Evolutionary conservation across 2,113 vertebrate species (phyloP), one percentile per base, ranked within the genome.

Genomic region (Tricholaema leucomelas): DNA sequence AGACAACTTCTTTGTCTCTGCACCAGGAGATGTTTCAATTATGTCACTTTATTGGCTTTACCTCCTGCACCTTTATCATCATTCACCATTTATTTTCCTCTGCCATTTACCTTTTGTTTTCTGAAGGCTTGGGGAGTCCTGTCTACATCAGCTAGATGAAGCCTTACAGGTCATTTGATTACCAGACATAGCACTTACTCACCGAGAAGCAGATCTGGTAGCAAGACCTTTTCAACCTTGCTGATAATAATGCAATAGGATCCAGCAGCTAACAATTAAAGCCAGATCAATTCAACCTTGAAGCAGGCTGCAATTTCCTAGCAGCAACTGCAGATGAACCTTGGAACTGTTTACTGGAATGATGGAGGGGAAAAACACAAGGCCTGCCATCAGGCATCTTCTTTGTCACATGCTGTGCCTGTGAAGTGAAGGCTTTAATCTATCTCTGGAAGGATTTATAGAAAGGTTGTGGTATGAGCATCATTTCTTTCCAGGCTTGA

Each of bases 191-290:
- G 82, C 85, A 87, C 24, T 87, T 82, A 80, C 24, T 87, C 80
- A 80, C 67, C 9, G 33, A 89, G 56, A 28, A 85, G 44, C 59
- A 80, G 85, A 93, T 94, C 50, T 85, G 40, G 79, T 85, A 87
- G 79, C 87, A 92, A 90, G 69, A 66, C 23, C 65, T 92, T 78
- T 87, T 50, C 90, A 90, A 52, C 58, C 17, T 92, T 95, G 93
- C 91, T 95, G 93, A 96, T 85, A 60, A 67, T 46, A 91, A 89
- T 0, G 52, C 82, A 96, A 96, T 92, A 92, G 69, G 87, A 96
- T 95, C 90, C 76, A 80, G 40, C 48, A 79, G 85, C 79, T 71
- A 92, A 74, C 85, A 94, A 80, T 91, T 85, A 92, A 85, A 91
- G 85, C 56, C 36, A 38, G 64, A 92, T 71, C 85, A 85, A 88